Percentiles rank a stretch among this genome's conserved stretches.
Conservation (phyloP, 2,113 vertebrate genomes). For the Antechinus flavipes region DNA sequence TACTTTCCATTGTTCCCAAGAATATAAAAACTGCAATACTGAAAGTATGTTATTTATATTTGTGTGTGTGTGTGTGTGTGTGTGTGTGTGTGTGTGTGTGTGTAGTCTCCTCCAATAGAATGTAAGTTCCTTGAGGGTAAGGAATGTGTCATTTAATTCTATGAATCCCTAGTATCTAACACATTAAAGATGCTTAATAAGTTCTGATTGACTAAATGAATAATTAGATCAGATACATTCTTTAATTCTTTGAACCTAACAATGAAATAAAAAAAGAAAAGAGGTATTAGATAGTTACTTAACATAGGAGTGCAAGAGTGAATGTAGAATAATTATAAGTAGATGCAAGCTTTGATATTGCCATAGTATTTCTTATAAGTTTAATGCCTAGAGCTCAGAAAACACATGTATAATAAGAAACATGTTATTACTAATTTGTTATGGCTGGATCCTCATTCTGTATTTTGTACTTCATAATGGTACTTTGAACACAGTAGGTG, state of each 20-base stretch:
- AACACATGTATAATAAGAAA: constrained; percentile 49
- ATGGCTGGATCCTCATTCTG: neutral
- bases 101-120: neutral
- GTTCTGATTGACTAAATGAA: neutral
- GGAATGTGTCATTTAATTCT: neutral
- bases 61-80: too few species aligned
- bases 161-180: neutral
- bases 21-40: neutral
- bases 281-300: constrained; percentile 51
- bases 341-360: constrained; percentile 46
- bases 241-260: constrained; percentile 62
- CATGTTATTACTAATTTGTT: neutral
- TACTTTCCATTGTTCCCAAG: neutral
- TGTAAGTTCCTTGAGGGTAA: neutral
- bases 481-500: neutral
- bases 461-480: constrained; percentile 37
- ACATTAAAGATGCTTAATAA: neutral
- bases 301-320: constrained; percentile 38
- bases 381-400: constrained; percentile 41
- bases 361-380: constrained; percentile 36
- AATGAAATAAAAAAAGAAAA: constrained; percentile 36
- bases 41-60: neutral
- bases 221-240: constrained; percentile 34
- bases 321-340: constrained; percentile 48
- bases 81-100: too few species aligned